Conservation (phyloP, 2,113 vertebrate genomes). For the Burhinus oedicnemus region DNA sequence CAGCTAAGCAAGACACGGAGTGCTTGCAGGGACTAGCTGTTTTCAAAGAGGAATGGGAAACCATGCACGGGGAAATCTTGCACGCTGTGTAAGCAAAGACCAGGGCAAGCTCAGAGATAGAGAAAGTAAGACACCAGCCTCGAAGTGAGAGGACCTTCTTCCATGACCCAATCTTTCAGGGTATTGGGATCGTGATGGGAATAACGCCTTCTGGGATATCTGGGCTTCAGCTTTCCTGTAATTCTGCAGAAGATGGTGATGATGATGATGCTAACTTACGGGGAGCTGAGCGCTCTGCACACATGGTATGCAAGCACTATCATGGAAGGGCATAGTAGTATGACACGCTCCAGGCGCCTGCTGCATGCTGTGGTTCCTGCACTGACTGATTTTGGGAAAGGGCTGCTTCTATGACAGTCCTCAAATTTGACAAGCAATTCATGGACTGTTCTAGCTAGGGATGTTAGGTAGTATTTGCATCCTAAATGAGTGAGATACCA, state of each 20-base stretch:
- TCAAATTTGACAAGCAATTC: not conserved
- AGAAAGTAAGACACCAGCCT: not conserved
- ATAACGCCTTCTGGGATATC: not conserved
- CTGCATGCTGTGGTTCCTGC: not conserved
- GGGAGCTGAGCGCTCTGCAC: not conserved
- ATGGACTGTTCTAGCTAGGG: not conserved
- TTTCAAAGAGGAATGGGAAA: not conserved
- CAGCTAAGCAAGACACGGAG: not conserved
- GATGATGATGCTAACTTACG: not conserved
- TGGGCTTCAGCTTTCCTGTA: not conserved
- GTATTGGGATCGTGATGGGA: not conserved
- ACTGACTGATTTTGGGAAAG: not conserved
- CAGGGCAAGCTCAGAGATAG: not conserved
- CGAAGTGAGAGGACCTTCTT: not conserved
- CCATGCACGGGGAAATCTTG: not conserved
- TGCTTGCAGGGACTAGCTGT: not conserved
- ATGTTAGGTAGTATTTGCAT: not conserved
- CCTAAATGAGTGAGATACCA: not conserved
- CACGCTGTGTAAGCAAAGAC: rapidly evolving
- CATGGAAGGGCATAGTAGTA: not conserved
- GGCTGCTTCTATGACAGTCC: not conserved
- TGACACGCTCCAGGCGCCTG: rapidly evolving
- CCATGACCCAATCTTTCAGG: not conserved
- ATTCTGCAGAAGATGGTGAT: not conserved
- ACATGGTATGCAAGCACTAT: rapidly evolving